Base-by-base conservation (phyloP, 2,113 vertebrate species). In the Eudyptes chrysolophus region DNA sequence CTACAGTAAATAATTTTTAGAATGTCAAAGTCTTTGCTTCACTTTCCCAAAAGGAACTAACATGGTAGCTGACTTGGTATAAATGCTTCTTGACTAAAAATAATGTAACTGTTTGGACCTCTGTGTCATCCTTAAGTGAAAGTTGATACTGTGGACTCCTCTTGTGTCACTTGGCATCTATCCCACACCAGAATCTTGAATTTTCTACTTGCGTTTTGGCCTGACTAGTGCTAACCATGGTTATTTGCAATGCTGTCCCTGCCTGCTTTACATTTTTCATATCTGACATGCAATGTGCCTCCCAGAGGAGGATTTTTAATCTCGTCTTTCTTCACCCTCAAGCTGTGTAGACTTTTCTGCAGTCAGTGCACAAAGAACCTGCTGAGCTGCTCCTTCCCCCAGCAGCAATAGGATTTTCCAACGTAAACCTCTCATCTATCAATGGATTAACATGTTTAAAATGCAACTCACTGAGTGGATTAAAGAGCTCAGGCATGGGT, bases 1-100 rank as follows among this genome's bases (percentile, higher is more conserved):
- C 61, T 90, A 58, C 58, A 79, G 70, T 87, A 75, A 75, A 89
- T 82, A 94, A 89, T 92, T 91, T 80, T 79, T 94, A 62, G 78
- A 44, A 95, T 93, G 87, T 87, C 87, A 71, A 80, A 90, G 81
- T 62, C 89, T 79, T 89, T 89, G 92, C 70, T 95, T 96, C 86
- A 68, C 51, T 92, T 90, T 91, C 76, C 74, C 54, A 19, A 71
- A 92, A 85, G 87, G 65, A 79, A 6, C 52, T 89, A 49, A 29
- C 17, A 6, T 75, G 71, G 24, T 79, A 80, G 44, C 42, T 90
- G 64, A 9, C 83, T 52, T 66, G 32, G 55, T 93, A 72, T 83
- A 89, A 92, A 64, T 78, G 19, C 69, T 81, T 91, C 77, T 96
- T 87, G 58, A 71, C 92, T 92, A 93, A 94, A 97, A 87, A 81